Evolutionary conservation across 2,113 vertebrate genomes (phyloP), one percentile per base, ranked within the genome.

Genomic region (Fregetta grallaria): DNA sequence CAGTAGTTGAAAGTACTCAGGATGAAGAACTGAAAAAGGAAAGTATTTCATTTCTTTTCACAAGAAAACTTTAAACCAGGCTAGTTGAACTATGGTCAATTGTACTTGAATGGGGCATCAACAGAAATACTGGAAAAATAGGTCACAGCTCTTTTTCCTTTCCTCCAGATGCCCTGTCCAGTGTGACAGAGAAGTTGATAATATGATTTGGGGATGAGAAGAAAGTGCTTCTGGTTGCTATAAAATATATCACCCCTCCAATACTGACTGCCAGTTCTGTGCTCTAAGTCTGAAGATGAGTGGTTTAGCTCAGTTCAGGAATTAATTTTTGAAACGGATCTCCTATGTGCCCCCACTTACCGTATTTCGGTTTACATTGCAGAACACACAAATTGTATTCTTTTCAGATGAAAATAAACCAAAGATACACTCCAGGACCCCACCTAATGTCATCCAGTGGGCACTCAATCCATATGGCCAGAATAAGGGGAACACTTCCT

Each of bases 321-420:
- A 82, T 38, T 27, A 18, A 22, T 63, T 85, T 88, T 85, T 63
- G 21, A 86, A 78, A 32, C 1, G 15, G 6, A 42, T 25, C n/a
- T 95, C 25, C 17, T 11, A 12, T 15, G 8, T 45, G 5, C 4
- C 18, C 3, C 18, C 8, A n/a, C 9, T 49, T 73, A 30, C 7
- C 3, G 11, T 32, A 52, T 55, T 95, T 78, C 36, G 1, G 4
- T 26, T 92, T 55, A 20, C 10, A 23, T 36, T 72, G 25, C n/a
- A 71, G 42, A 74, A 6, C 17, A 32, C 0, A 3, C 1, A 67
- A 45, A 29, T 53, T 1, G 0, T 16, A 7, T 79, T 78, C 2
- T 82, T 77, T 61, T 50, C 74, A 83, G 22, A 55, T 34, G 26
- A 84, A 74, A 87, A 72, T 23, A 80, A 93, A 7, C 1, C 13